These are phyloP conservation scores for Bergia sp. DNA, from an alignment of 92 coral and sea anemone genomes.

Conservation along the genomic window DNA sequence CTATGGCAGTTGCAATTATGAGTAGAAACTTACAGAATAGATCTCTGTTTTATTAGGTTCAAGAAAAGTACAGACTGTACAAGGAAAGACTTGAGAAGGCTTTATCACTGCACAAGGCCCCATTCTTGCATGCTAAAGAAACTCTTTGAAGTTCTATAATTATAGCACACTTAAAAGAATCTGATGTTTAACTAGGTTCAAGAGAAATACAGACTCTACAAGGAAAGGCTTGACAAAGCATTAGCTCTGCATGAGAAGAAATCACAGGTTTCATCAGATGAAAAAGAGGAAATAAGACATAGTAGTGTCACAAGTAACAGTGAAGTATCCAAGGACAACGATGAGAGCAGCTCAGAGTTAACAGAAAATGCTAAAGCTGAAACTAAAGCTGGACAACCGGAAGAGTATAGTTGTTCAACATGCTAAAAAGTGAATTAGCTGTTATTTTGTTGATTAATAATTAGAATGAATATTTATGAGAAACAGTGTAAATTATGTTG, in stretches of 20 bases:
- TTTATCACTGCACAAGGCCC: conserved; percentile 58
- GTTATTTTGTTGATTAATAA: too few relatives aligned
- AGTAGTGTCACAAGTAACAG: neutral
- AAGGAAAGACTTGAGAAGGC: conserved; percentile 82
- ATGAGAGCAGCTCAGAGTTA: neutral
- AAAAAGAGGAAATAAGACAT: conserved; percentile 20
- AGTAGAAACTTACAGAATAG: neutral
- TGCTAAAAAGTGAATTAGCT: neutral
- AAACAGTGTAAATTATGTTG: too few relatives aligned
- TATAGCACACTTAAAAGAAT: neutral
- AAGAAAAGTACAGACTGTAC: conserved; percentile 85
- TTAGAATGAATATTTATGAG: too few relatives aligned
- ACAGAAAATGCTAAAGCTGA: neutral
- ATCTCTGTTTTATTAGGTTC: conserved; percentile 58
- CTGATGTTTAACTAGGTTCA: conserved; percentile 59
- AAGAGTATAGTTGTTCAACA: neutral
- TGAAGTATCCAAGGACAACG: neutral
- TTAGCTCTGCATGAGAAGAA: conserved; percentile 57
- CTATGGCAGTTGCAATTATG: too few relatives aligned
- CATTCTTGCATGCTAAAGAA: neutral
- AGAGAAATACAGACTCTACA: conserved; percentile 86
- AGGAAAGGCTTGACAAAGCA: conserved; percentile 79
- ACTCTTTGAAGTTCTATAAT: neutral
- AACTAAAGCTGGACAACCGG: neutral
- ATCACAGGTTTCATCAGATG: conserved; percentile 2